A percentile compares a stretch with the other conserved stretches of the same genome.
These are phyloP conservation scores for Sorex maritimensis DNA, from an alignment of 2,797 vertebrate species.

Conservation along the genomic window DNA sequence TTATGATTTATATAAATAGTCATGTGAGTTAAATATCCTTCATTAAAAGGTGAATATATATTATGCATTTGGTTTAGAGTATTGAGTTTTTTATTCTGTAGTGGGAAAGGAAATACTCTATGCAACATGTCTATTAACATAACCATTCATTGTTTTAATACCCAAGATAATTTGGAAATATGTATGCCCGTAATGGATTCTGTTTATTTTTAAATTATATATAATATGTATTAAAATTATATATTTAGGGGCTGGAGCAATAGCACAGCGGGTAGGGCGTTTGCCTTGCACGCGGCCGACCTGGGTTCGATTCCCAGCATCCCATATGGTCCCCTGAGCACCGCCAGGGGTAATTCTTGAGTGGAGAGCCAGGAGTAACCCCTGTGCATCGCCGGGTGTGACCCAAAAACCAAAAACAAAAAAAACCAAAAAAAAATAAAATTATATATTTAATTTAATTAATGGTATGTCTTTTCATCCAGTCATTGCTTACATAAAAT, in stretches of 20 bases:
- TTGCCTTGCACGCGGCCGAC: no score
- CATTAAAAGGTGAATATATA: conserved; percentile 51
- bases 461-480: conserved; percentile 50
- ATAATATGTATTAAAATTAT: no score
- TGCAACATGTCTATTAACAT: conserved; percentile 8
- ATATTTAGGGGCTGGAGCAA: no score
- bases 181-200: not conserved
- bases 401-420: no score
- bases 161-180: conserved; percentile 41
- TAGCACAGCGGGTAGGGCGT: no score
- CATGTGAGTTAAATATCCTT: conserved; percentile 34
- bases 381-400: no score
- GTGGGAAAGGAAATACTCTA: not conserved
- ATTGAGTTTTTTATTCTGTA: not conserved
- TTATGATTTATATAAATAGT: conserved; percentile 42
- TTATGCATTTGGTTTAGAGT: not conserved
- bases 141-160: conserved; percentile 31
- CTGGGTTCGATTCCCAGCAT: no score
- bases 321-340: no score
- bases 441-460: not conserved
- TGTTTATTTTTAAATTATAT: conserved; percentile 63
- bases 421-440: no score
- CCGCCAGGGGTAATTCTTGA: no score
- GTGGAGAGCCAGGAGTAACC: no score
- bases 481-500: conserved; percentile 31